Conservation (phyloP, 1,140 invertebrate genomes). For the Brachionus plicatilis region DNA sequence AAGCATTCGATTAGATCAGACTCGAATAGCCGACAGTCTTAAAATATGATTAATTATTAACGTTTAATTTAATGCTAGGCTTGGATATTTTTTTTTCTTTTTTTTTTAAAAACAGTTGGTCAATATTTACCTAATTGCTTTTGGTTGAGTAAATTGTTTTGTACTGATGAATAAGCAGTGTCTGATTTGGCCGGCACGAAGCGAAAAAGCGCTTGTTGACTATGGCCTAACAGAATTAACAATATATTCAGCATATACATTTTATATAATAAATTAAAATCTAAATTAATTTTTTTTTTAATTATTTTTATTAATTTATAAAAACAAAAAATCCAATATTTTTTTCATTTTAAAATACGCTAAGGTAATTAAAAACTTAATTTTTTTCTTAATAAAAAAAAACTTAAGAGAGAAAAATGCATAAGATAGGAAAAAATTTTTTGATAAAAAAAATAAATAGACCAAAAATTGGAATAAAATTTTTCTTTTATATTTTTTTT, state of each 20-base stretch:
- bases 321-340: not conserved
- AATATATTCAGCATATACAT: constrained; percentile 17
- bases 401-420: too few species aligned
- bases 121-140: constrained; percentile 23
- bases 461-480: too few species aligned
- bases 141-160: not conserved
- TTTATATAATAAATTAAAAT: constrained; percentile 8
- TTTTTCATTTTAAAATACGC: too few species aligned
- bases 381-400: too few species aligned
- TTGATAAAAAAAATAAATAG: too few species aligned
- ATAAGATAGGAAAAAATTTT: too few species aligned
- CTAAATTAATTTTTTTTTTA: not conserved
- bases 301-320: not conserved
- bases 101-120: not conserved
- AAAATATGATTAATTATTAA: not conserved
- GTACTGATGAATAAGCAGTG: not conserved
- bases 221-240: not conserved
- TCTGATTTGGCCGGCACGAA: not conserved
- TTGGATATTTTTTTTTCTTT: too few species aligned
- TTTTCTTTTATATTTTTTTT: too few species aligned
- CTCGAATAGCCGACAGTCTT: constrained; percentile 20
- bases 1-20: constrained; percentile 39
- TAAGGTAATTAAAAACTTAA: too few species aligned
- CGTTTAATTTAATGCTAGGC: not conserved
- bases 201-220: not conserved